Evolutionary conservation across 2,888 invertebrate species (phyloP), one percentile per base, ranked within the genome.

Genomic region (Epiblema foenella): DNA sequence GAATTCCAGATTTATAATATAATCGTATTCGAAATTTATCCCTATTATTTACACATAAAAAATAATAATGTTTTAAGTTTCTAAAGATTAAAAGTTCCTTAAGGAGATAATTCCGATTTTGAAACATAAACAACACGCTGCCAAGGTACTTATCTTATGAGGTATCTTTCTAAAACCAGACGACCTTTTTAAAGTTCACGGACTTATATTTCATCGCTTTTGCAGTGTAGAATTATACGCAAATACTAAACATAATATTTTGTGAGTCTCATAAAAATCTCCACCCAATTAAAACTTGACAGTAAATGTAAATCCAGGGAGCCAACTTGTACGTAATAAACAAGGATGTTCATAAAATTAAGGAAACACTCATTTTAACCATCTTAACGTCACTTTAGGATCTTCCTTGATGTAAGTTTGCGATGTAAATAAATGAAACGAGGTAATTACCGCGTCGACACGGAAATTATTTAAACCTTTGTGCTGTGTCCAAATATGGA

Each of bases 271-370:
- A 64, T 64, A 64, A 54, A 64, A 39, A 64, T 64, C 52, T 64
- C 39, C 63, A 64, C 52, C 63, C 24, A 63, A 64, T 69, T 64
- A 69, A 20, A 52, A 11, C 58, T 57, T 65, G 64, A 52, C 69
- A 65, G 58, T 64, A 54, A 39, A 69, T 64, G 52, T 64, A 64
- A 64, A 69, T 68, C 62, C 29, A 4, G 54, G 11, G 9, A 49
- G 37, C 49, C 18, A 17, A 51, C 42, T 64, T 64, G 51, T 39
- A 18, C 7, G 42, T 12, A 58, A 65, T 69, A 69, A 69, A 69
- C 69, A 65, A 65, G 64, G 69, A 69, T 69, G 63, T 58, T 29
- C 64, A 64, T 52, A 52, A 58, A 69, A 69, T 69, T 69, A 69
- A 69, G 69, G 64, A 69, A 65, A 63, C 64, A 29, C 24, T 29